Base-by-base conservation (phyloP, 2,888 invertebrate genomes). In the Conops quadrifasciatus region DNA sequence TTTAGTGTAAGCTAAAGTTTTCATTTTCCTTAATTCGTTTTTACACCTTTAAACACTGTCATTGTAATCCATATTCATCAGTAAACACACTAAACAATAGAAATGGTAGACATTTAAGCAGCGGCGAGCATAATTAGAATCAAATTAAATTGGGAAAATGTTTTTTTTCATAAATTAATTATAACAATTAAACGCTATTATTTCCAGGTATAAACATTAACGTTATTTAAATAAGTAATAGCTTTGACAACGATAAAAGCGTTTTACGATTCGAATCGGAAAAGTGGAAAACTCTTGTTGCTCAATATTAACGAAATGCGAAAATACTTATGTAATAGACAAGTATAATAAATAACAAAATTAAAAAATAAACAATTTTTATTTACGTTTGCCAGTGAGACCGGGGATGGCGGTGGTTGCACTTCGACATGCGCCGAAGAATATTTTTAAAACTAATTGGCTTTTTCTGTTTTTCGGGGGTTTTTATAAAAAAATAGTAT, bases 141-240 rank as follows among this genome's bases (percentile, higher is more conserved):
- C 28, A 60, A 43, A 60, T 60, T 4, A 7, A 60, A 43, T 60
- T 28, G 62, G 62, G 59, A 15, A 60, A 9, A 26, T 36, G 26
- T 9, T 36, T 36, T 9, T 36, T 36, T 36, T 36, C 36, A 9
- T 36, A 7, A 36, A 36, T 36, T 7, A 36, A 36, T 36, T 36
- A 36, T 36, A 36, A 36, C 9, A 36, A 4, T 36, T 7, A 36
- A 36, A 36, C 36, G 36, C 4, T 36, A 36, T 7, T 7, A 36
- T 36, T 36, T 36, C 36, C 5, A 36, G 36, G 36, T 53, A 19
- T 5, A 19, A 53, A 3, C 24, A 30, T 59, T 19, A 3, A 16
- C 4, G 24, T 16, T 30, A 19, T 13, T 60, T 60, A 60, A 60
- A 60, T 60, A 43, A 59, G 26, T 60, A 26, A 21, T 21, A 5